Percentiles rank a stretch among this genome's conserved stretches.
phyloP scores from a whole-genome alignment of 2,113 vertebrate genomes.

The Propithecus coquereli region DNA sequence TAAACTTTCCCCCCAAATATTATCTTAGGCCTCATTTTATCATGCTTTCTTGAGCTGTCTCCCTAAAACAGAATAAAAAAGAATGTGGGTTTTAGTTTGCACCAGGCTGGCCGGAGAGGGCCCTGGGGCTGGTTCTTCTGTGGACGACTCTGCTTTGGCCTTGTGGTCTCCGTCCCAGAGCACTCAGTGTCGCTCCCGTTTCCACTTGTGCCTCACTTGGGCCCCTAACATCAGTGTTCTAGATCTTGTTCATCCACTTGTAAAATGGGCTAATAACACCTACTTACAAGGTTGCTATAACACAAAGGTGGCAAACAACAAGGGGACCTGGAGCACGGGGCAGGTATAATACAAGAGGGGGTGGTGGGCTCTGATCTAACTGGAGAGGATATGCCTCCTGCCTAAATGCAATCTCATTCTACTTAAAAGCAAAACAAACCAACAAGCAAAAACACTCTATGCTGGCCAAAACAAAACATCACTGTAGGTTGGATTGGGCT shows the following conservation, averaged over 20 bases:
- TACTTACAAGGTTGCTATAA: background rate
- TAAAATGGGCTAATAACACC: background rate
- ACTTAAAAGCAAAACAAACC: background rate
- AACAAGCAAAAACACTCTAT: background rate
- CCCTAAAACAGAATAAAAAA: conserved; percentile 33
- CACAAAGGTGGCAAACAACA: background rate
- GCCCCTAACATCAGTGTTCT: background rate
- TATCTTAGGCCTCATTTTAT: conserved; percentile 73
- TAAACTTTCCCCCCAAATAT: conserved; percentile 42
- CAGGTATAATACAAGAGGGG: too few relatives aligned
- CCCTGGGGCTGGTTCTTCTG: background rate
- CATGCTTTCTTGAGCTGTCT: conserved; percentile 56
- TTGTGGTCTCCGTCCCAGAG: background rate
- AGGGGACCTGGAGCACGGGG: background rate
- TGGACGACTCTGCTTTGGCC: background rate
- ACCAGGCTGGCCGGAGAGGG: background rate
- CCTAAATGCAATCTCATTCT: background rate
- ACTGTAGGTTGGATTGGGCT: background rate
- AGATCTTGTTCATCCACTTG: background rate
- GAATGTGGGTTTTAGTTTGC: conserved; percentile 38
- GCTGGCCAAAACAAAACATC: background rate
- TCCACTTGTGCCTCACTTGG: background rate
- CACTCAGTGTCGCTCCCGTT: background rate
- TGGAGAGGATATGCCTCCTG: background rate
- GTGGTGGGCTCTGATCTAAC: background rate